Evolutionary conservation across 2,888 invertebrate genomes (phyloP).

Genomic region (Campoplex capitator): DNA sequence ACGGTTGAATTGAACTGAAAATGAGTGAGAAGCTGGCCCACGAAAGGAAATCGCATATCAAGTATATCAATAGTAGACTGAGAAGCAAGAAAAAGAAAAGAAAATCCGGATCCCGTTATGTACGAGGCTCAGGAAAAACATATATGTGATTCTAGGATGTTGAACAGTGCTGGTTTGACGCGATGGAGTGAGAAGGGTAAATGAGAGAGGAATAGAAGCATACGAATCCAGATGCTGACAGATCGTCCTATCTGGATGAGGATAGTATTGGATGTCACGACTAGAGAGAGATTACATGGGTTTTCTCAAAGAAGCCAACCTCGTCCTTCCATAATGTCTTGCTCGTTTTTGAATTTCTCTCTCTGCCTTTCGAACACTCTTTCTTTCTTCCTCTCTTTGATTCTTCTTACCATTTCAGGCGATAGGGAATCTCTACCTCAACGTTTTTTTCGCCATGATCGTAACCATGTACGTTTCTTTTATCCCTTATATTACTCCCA

Average conservation of each 20-base stretch:
- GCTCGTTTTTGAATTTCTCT: conserved; percentile 51
- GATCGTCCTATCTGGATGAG: conserved; percentile 71
- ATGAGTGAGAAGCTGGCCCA: conserved; percentile 30
- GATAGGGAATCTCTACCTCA: conserved; percentile 50
- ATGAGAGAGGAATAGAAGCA: conserved; percentile 59
- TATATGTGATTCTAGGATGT: not conserved
- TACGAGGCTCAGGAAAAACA: not conserved
- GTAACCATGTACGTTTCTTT: conserved; percentile 23
- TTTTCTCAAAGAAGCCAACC: conserved; percentile 77
- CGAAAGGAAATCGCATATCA: conserved; percentile 73
- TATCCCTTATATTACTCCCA: not conserved
- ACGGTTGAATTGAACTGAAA: conserved; percentile 38
- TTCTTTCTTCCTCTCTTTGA: not conserved
- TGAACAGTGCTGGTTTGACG: conserved; percentile 38
- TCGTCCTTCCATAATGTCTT: conserved; percentile 56
- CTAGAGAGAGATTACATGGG: conserved; percentile 80
- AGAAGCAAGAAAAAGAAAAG: conserved; percentile 4
- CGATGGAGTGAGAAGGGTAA: conserved; percentile 62
- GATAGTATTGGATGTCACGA: conserved; percentile 81
- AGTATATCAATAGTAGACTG: conserved; percentile 70
- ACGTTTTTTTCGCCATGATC: conserved; percentile 39
- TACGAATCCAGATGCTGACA: conserved; percentile 74
- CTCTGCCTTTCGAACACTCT: conserved; percentile 43
- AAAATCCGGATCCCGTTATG: conserved; percentile 20
- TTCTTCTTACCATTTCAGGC: conserved; percentile 50